These are phyloP conservation scores for Oryctes rhinoceros DNA, from an alignment of 1,140 invertebrate species.

Conservation along the genomic window DNA sequence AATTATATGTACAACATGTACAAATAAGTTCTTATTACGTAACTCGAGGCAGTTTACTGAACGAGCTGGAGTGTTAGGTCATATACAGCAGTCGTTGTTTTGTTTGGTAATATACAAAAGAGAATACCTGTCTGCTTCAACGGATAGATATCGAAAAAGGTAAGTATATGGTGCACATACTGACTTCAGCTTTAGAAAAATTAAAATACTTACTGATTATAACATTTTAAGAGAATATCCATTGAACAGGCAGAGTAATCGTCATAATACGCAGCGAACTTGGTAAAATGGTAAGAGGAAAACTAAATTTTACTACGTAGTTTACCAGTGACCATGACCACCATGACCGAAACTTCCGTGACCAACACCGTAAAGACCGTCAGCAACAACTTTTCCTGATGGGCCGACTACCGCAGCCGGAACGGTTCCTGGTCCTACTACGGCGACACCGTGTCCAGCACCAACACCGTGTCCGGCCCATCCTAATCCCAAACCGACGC, in stretches of 20 bases:
- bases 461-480: constrained; percentile 38
- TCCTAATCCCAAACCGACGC: constrained; percentile 34
- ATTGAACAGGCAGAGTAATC: constrained; percentile 26
- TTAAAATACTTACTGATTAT: not conserved
- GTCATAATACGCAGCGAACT: constrained; percentile 1
- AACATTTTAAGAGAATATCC: constrained; percentile 1
- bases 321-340: constrained; percentile 41
- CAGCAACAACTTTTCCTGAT: constrained; percentile 30
- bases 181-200: constrained; percentile 8
- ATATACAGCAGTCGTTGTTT: constrained; percentile 4
- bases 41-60: constrained; percentile 19
- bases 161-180: constrained; percentile 39
- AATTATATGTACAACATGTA: constrained; percentile 32
- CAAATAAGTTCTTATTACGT: constrained; percentile 18
- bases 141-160: not conserved
- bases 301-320: not conserved
- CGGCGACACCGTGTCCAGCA: constrained; percentile 40
- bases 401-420: constrained; percentile 39
- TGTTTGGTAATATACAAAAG: constrained; percentile 8
- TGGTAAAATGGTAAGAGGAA: not conserved
- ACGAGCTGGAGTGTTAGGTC: not conserved
- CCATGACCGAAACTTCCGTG: constrained; percentile 41
- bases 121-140: constrained; percentile 12
- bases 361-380: constrained; percentile 41
- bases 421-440: constrained; percentile 43